Evolutionary conservation across 2,113 vertebrate genomes (phyloP).

Genomic region (Pyxicephalus adspersus): DNA sequence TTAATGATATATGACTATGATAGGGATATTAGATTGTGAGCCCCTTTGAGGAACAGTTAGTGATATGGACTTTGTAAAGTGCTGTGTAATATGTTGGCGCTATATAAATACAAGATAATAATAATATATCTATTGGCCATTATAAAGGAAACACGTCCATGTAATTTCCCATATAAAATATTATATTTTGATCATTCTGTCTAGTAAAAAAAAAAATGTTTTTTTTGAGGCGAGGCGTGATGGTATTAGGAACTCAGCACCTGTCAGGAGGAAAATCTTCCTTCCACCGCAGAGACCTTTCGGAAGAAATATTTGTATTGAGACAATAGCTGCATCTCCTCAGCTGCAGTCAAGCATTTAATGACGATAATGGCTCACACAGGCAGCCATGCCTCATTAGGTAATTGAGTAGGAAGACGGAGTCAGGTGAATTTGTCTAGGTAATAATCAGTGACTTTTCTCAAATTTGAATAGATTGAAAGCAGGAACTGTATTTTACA

Average conservation of each 20-base stretch:
- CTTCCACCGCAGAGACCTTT: neutral
- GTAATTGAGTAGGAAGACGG: constrained; percentile 47
- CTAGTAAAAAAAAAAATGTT: neutral
- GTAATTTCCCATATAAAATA: too few relatives aligned
- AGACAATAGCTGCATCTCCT: neutral
- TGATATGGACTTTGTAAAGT: too few relatives aligned
- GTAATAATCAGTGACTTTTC: constrained; percentile 61
- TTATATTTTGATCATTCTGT: too few relatives aligned
- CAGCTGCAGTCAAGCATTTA: constrained; percentile 24
- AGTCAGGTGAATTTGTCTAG: constrained; percentile 57
- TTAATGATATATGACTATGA: too few relatives aligned
- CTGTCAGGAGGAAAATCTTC: constrained; percentile 15
- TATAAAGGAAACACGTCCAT: too few relatives aligned
- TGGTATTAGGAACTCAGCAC: neutral
- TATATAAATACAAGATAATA: too few relatives aligned
- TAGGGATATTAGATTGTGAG: too few relatives aligned
- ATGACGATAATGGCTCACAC: constrained; percentile 58
- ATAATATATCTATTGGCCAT: too few relatives aligned
- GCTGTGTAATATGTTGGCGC: too few relatives aligned
- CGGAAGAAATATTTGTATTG: constrained; percentile 23
- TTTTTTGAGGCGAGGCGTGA: neutral
- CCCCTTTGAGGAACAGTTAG: too few relatives aligned
- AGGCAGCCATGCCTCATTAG: constrained; percentile 57
- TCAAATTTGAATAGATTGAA: constrained; percentile 59
- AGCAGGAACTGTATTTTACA: constrained; percentile 45